phyloP scores from a whole-genome alignment of 2,113 vertebrate species.

The Atractosteus spatula region DNA sequence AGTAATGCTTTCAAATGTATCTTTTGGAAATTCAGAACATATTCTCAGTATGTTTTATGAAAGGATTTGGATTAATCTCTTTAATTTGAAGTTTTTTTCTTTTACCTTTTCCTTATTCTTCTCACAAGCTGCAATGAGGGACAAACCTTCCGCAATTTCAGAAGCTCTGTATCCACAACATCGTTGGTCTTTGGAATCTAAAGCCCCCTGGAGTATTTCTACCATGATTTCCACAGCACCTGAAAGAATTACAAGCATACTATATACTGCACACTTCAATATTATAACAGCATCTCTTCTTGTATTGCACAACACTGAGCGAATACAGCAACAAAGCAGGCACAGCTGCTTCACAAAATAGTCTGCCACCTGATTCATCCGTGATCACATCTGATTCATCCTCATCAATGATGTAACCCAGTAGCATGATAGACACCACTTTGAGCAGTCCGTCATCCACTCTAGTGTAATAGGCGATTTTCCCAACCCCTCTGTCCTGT shows the following conservation, averaged over 20 bases:
- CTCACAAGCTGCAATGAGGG: conserved; percentile 17
- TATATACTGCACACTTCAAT: background rate
- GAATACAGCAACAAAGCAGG: background rate
- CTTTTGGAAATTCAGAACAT: no score
- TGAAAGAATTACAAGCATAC: background rate
- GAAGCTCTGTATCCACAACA: conserved; percentile 15
- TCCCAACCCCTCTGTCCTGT: conserved; percentile 16
- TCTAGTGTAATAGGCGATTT: conserved; percentile 16
- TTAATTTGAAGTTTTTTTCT: background rate
- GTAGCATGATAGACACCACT: conserved; percentile 24
- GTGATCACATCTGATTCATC: conserved; percentile 24
- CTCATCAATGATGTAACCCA: conserved; percentile 28
- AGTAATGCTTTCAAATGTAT: no score
- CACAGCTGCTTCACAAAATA: background rate
- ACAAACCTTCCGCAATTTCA: conserved; percentile 18
- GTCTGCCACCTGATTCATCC: conserved; percentile 18
- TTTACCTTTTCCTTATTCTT: conserved; percentile 17
- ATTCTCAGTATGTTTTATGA: no score
- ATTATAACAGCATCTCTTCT: no score
- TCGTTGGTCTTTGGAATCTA: conserved; percentile 9
- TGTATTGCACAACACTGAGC: background rate
- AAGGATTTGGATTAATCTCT: no score
- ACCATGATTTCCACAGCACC: conserved; percentile 22
- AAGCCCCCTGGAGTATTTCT: conserved; percentile 9
- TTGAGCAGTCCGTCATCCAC: conserved; percentile 26